Base-by-base conservation (phyloP, 2,113 vertebrate genomes). In the Eidolon helvum region DNA sequence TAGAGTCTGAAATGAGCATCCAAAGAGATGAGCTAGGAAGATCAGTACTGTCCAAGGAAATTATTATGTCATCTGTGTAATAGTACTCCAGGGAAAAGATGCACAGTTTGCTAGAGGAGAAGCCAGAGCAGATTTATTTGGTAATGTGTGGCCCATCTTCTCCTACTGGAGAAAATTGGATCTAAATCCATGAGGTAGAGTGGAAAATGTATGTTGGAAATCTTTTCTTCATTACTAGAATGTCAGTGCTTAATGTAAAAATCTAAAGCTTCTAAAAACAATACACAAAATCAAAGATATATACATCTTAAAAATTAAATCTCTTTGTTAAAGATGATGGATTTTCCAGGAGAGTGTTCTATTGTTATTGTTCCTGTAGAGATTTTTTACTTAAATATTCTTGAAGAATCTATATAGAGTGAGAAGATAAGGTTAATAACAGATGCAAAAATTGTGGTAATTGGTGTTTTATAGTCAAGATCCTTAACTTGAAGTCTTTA, bases 81-180 rank as follows among this genome's bases (percentile, higher is more conserved):
- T 61, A 77, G 94, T 77, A 65, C 71, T 93, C 82, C 35, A 59
- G 83, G 83, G 83, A 94, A 35, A 96, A 28, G 40, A 77, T 59
- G 45, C 40, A 78, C 24, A 78, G 78, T 79, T 91, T 88, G 40
- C 82, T 85, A 90, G 82, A 90, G 95, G 40, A 87, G 22, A 85
- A 94, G 59, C n/a, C 83, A 93, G 90, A 28, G 16, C 26, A 88
- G 66, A 96, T 89, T 96, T 85, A 85, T 75, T 96, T 91, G 87
- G 82, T 89, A 85, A 89, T 74, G 26, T 48, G 83, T 91, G 72
- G 55, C 35, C 96, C 72, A 15, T 72, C 87, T 96, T 89, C 61
- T 45, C 74, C 40, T 86, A 96, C 10, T 77, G 53, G 86, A 95
- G 82, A 93, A 85, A 85, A 87, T 94, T 96, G 93, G 50, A 57